Conservation (phyloP, 2,797 vertebrate genomes). For the Microchirus variegatus region DNA sequence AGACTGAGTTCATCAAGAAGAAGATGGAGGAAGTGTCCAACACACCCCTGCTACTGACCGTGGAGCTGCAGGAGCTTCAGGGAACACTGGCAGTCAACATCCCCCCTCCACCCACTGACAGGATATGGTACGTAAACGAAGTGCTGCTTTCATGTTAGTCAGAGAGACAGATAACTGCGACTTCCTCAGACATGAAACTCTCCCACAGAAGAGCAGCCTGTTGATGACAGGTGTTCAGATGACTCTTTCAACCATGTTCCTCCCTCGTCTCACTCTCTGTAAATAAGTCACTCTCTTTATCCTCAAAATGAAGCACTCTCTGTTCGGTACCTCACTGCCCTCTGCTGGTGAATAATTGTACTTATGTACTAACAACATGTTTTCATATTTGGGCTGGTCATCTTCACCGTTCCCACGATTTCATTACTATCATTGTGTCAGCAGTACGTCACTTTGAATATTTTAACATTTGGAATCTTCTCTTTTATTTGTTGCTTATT, state of each 20-base stretch:
- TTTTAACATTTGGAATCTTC: too few relatives aligned
- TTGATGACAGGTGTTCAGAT: background rate
- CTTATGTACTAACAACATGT: background rate
- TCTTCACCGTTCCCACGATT: too few relatives aligned
- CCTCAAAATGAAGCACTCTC: too few relatives aligned
- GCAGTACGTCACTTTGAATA: too few relatives aligned
- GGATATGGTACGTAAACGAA: conserved; percentile 87
- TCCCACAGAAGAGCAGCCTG: conserved; percentile 10
- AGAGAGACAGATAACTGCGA: too few relatives aligned
- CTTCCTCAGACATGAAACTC: background rate
- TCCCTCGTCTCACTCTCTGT: background rate
- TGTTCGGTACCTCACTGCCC: conserved; percentile 21
- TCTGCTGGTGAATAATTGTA: conserved; percentile 27
- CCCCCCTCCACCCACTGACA: conserved; percentile 95
- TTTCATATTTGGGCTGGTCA: background rate
- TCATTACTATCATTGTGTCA: too few relatives aligned
- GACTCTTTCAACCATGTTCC: background rate
- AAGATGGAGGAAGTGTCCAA: conserved; percentile 98
- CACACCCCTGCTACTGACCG: conserved; percentile 93
- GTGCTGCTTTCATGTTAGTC: conserved; percentile 4
- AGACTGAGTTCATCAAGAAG: conserved; percentile 98
- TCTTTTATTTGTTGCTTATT: too few relatives aligned
- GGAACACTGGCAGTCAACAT: conserved; percentile 94
- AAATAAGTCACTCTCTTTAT: too few relatives aligned
- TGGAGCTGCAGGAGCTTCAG: conserved; percentile 92